phyloP scores from a whole-genome alignment of 2,888 invertebrate genomes.

The Leptinotarsa juncta region DNA sequence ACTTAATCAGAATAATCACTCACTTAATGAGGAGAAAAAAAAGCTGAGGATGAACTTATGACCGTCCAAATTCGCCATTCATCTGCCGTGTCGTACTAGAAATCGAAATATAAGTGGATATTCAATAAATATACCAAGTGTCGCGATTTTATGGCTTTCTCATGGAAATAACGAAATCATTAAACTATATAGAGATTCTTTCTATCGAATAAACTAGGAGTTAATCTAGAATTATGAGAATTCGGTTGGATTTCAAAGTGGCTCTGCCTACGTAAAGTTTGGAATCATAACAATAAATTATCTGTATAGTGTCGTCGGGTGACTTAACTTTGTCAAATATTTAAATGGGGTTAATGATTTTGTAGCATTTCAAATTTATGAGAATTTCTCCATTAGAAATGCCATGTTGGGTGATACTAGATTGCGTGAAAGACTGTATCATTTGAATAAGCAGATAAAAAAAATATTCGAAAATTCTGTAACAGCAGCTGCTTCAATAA shows the following conservation, averaged over 20 bases:
- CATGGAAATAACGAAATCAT: slow-evolving; percentile 37
- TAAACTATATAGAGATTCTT: slow-evolving; percentile 36
- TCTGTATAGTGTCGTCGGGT: slow-evolving; percentile 16
- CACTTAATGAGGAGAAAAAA: background rate
- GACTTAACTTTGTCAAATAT: slow-evolving; percentile 26
- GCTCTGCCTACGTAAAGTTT: slow-evolving; percentile 27
- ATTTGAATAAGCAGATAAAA: background rate
- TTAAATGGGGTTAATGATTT: slow-evolving; percentile 23
- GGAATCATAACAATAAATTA: slow-evolving; percentile 37
- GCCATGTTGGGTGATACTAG: background rate
- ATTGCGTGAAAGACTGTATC: background rate
- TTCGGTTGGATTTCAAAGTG: slow-evolving; percentile 36
- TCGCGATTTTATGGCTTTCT: slow-evolving; percentile 38
- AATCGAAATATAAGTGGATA: slow-evolving; percentile 14
- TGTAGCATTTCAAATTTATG: slow-evolving; percentile 13
- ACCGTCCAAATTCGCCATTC: background rate
- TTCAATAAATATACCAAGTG: slow-evolving; percentile 32
- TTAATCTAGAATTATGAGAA: slow-evolving; percentile 40
- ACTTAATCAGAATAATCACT: background rate
- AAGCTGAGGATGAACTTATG: background rate
- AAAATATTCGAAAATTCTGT: too few relatives aligned
- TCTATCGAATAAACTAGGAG: slow-evolving; percentile 29
- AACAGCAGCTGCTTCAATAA: too few relatives aligned
- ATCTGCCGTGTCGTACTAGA: background rate
- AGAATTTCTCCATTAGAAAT: slow-evolving; percentile 16